Evolutionary conservation across 2,888 invertebrate species (phyloP).

Genomic region (Piscicola geometra): DNA sequence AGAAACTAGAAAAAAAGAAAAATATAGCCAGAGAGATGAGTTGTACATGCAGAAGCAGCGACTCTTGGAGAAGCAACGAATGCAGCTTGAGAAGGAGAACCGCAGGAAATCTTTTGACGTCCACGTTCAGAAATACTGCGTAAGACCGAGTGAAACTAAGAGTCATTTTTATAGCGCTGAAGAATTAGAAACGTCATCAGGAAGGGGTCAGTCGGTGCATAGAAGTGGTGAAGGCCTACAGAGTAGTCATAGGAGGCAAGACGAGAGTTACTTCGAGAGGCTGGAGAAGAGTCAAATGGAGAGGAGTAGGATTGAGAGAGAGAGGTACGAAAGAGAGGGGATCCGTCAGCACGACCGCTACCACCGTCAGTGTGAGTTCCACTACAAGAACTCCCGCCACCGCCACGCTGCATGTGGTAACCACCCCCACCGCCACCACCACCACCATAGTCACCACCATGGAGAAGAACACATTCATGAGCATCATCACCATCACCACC

Average conservation of each 20-base stretch:
- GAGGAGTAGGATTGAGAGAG: constrained; percentile 17
- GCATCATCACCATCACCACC: not conserved
- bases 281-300: constrained; percentile 30
- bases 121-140: constrained; percentile 35
- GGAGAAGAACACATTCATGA: not conserved
- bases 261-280: constrained; percentile 22
- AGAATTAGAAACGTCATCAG: not conserved
- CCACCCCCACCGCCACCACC: not conserved
- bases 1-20: not conserved
- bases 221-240: not conserved
- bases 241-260: not conserved
- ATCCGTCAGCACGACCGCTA: not conserved
- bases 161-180: constrained; percentile 33
- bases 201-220: too few relatives aligned
- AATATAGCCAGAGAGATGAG: not conserved
- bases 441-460: not conserved
- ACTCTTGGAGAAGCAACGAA: not conserved
- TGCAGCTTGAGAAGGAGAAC: constrained; percentile 6
- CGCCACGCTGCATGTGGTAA: not conserved
- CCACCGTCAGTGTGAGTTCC: constrained; percentile 7
- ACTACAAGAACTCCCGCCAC: not conserved
- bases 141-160: constrained; percentile 37
- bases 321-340: not conserved
- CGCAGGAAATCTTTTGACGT: not conserved
- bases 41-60: not conserved